A percentile compares a stretch with the other conserved stretches of the same genome.
Evolutionary conservation across 1,140 invertebrate species (phyloP).

Genomic region (Steinernema khuongi): DNA sequence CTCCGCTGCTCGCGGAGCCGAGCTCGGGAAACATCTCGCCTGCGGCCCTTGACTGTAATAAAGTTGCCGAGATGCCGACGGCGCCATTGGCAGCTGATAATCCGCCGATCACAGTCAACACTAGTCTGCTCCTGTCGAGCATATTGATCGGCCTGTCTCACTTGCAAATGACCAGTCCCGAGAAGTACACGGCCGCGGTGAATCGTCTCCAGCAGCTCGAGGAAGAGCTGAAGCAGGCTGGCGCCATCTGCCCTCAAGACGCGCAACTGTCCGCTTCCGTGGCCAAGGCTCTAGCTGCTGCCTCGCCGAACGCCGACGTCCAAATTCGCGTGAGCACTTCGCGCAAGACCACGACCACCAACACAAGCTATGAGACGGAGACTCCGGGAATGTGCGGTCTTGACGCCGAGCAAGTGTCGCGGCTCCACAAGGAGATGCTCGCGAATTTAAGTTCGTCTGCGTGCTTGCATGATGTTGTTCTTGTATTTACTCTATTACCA

Average conservation of each 20-base stretch:
- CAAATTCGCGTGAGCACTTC: slow-evolving; percentile 54
- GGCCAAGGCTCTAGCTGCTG: slow-evolving; percentile 41
- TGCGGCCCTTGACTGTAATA: neutral
- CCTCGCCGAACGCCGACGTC: slow-evolving; percentile 44
- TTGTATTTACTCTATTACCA: neutral
- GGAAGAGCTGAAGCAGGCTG: slow-evolving; percentile 41
- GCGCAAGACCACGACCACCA: slow-evolving; percentile 55
- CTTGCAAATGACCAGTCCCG: slow-evolving; percentile 37
- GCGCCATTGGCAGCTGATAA: slow-evolving; percentile 9
- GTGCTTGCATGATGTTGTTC: neutral
- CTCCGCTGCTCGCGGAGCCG: slow-evolving; percentile 19
- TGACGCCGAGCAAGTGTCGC: slow-evolving; percentile 43
- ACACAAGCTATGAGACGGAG: slow-evolving; percentile 57
- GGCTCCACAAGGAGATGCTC: slow-evolving; percentile 52
- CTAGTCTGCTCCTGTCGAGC: slow-evolving; percentile 25
- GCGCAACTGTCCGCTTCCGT: slow-evolving; percentile 43
- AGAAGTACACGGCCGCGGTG: slow-evolving; percentile 45
- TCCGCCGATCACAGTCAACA: slow-evolving; percentile 16
- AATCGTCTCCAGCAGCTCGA: slow-evolving; percentile 50
- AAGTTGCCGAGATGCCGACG: neutral
- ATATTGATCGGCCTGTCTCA: slow-evolving; percentile 31
- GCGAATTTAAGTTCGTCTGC: slow-evolving; percentile 48
- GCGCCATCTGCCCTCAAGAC: slow-evolving; percentile 44
- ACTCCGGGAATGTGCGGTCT: slow-evolving; percentile 57
- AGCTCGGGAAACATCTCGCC: slow-evolving; percentile 14